Evolutionary conservation across 1,140 invertebrate species (phyloP).

Genomic region (Gonioctena quinquepunctata): DNA sequence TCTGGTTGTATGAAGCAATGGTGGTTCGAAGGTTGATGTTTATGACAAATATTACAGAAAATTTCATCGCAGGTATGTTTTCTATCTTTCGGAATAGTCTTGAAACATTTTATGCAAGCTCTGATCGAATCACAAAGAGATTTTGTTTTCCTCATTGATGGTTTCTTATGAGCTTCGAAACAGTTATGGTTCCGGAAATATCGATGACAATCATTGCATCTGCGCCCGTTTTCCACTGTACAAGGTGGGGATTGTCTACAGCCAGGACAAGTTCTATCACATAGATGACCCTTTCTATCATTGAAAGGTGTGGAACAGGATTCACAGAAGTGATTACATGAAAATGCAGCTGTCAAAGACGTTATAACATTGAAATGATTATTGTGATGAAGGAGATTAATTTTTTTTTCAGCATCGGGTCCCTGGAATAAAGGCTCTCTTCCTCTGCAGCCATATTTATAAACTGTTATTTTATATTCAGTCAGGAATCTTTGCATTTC

Average conservation of each 20-base stretch:
- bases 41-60: background rate
- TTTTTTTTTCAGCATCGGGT: background rate
- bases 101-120: background rate
- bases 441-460: background rate
- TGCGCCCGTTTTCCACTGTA: background rate
- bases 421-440: background rate
- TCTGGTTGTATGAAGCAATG: conserved; percentile 5
- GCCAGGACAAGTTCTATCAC: conserved; percentile 2
- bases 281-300: background rate
- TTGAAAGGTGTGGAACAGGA: background rate
- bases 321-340: conserved; percentile 2
- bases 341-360: conserved; percentile 13
- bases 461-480: background rate
- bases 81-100: background rate
- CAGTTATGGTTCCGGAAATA: background rate
- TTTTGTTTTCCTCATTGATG: too few species aligned
- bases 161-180: too few species aligned
- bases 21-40: background rate
- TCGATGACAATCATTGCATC: background rate
- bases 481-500: background rate
- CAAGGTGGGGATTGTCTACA: background rate
- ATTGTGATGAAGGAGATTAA: conserved; percentile 1
- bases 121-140: background rate
- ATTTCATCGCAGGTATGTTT: conserved; percentile 1
- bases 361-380: background rate